Evolutionary conservation across 2,888 invertebrate species (phyloP), one percentile per base, ranked within the genome.

Genomic region (Sphaerophoria taeniata): DNA sequence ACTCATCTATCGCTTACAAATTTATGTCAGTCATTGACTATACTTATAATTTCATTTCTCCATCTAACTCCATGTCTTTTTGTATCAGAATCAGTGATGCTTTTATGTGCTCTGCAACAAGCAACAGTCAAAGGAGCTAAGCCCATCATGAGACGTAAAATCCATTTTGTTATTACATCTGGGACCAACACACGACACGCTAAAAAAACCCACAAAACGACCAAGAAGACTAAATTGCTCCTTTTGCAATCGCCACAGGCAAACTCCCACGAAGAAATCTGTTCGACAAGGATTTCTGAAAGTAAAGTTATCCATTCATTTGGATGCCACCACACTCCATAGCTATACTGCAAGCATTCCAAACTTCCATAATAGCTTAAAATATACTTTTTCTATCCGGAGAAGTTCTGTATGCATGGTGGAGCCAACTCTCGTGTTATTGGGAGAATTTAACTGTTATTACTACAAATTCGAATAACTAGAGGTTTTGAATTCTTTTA

Each of bases 251-350:
- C 47, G 24, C n/a, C n/a, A 36, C 33, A 31, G 69, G 39, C 2
- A 11, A 9, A 11, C 39, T 71, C 60, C 83, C 65, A 71, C 53
- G 71, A 79, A 84, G 84, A 84, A 80, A 84, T 84, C 84, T 84
- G 84, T 84, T 84, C 75, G 80, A 84, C 84, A 80, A 72, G 84
- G 84, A 84, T 84, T 84, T 84, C 80, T 84, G 84, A 84, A 84
- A 84, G 80, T 72, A 84, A 72, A 80, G 80, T 84, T 84, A 84
- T 84, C 75, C 79, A 84, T 80, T 84, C 79, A 74, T 80, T 84
- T 80, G 84, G 45, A 16, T 80, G 69, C 75, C 71, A 74, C 12
- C 9, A 70, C 14, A 33, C 43, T 69, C 45, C 70, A 61, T 58
- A 2, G 24, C 24, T 2, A 24, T 24, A 24, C 36, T 67, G 67